A percentile compares a stretch with the other conserved stretches of the same genome.
These are phyloP conservation scores for human DNA, from an alignment of 2,113 vertebrate genomes.

Conservation along the genomic window DNA sequence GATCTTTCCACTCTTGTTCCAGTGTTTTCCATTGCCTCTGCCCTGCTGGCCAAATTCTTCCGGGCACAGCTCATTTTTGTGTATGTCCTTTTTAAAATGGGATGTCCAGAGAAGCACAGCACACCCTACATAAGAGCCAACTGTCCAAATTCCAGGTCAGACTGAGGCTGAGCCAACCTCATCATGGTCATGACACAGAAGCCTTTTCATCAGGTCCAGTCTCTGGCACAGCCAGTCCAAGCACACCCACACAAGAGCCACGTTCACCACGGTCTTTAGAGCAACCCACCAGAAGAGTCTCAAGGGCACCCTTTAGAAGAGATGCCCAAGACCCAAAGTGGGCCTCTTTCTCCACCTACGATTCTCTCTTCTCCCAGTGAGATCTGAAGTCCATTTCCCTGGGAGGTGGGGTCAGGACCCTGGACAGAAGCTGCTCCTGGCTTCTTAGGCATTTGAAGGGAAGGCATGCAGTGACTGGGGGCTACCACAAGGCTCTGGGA, in stretches of 20 bases:
- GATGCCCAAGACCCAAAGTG: fast-evolving
- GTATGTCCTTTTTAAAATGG: not conserved
- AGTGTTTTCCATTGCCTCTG: not conserved
- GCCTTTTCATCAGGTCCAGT: not conserved
- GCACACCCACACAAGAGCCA: too few relatives aligned
- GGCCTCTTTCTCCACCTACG: not conserved
- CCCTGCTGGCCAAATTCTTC: not conserved
- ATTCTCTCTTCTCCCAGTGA: not conserved
- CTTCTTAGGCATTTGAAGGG: too few relatives aligned
- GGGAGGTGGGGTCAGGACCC: not conserved
- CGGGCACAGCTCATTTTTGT: not conserved
- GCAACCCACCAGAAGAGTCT: not conserved
- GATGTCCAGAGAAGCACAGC: not conserved
- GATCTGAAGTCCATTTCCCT: not conserved
- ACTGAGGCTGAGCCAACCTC: not conserved
- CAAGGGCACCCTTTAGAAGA: not conserved
- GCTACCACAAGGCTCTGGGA: not conserved
- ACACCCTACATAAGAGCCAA: not conserved
- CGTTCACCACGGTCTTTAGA: not conserved
- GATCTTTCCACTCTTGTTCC: not conserved
- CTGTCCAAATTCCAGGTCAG: not conserved
- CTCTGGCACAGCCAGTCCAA: not conserved
- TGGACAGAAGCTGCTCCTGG: not conserved
- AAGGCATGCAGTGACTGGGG: too few relatives aligned
- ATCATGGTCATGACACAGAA: not conserved